These are phyloP conservation scores for Macaria notata DNA, from an alignment of 2,888 invertebrate species.

Conservation along the genomic window DNA sequence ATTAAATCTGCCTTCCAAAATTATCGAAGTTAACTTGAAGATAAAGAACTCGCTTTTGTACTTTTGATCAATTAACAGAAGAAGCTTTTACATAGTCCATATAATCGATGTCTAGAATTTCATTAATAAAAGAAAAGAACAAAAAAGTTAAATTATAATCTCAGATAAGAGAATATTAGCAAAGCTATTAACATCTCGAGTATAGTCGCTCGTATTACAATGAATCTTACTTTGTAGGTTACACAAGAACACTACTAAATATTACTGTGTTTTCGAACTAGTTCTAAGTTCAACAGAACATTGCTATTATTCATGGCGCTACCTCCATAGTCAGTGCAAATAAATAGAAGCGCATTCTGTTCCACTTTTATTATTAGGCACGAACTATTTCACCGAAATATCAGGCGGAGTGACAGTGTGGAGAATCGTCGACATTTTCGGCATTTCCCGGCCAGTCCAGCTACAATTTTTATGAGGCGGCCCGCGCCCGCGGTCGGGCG, in stretches of 20 bases:
- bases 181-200: too few species aligned
- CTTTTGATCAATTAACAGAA: too few species aligned
- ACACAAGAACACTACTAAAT: too few species aligned
- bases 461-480: slow-evolving; percentile 72
- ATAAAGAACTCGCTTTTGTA: too few species aligned
- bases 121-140: too few species aligned
- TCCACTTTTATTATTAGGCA: slow-evolving; percentile 21
- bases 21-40: neutral
- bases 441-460: slow-evolving; percentile 50
- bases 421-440: slow-evolving; percentile 45
- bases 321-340: slow-evolving; percentile 16
- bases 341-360: slow-evolving; percentile 17
- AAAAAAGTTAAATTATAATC: too few species aligned
- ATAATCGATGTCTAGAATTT: too few species aligned
- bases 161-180: too few species aligned
- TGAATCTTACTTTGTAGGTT: too few species aligned
- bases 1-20: slow-evolving; percentile 7
- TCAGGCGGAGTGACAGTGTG: slow-evolving; percentile 30
- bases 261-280: too few species aligned
- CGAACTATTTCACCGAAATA: slow-evolving; percentile 30
- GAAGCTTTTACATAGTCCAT: too few species aligned
- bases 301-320: slow-evolving; percentile 1
- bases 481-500: slow-evolving; percentile 46
- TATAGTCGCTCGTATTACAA: too few species aligned
- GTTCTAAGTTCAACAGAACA: neutral